Conservation (phyloP, 2,797 vertebrate species). For the Acanthiza pusilla region DNA sequence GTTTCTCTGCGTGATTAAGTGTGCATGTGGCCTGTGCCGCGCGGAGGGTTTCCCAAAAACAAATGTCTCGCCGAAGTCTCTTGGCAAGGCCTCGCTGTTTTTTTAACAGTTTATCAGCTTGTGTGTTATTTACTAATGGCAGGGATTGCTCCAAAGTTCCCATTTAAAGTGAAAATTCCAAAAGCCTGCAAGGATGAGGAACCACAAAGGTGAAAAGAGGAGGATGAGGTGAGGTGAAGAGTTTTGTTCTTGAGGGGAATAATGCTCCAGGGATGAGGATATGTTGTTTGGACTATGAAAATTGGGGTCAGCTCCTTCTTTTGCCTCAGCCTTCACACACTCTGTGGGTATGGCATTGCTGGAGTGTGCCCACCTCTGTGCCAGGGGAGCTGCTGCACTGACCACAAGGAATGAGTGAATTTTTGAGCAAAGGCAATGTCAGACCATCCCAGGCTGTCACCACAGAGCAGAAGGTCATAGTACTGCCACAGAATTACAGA, state of each 20-base stretch:
- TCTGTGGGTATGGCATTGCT: neutral
- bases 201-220: neutral
- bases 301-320: neutral
- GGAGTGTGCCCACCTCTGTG: neutral
- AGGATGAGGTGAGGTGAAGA: neutral
- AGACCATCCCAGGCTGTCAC: neutral
- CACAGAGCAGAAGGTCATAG: neutral
- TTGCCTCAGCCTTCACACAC: neutral
- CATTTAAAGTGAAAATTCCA: neutral
- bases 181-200: neutral
- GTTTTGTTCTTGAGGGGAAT: neutral
- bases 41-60: slow-evolving; percentile 38
- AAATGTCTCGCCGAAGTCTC: slow-evolving; percentile 27
- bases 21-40: neutral
- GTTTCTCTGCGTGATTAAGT: slow-evolving; percentile 46
- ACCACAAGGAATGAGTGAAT: neutral
- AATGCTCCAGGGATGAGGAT: neutral
- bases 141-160: neutral
- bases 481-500: neutral
- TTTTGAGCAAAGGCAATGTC: neutral
- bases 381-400: neutral
- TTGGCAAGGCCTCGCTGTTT: slow-evolving; percentile 27
- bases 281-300: neutral
- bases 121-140: slow-evolving; percentile 29
- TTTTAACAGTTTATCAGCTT: slow-evolving; percentile 53